Percentiles rank a stretch among this genome's conserved stretches.
These are phyloP conservation scores for Hydrocynus forskahlii DNA, from an alignment of 2,797 vertebrate species.

Conservation along the genomic window DNA sequence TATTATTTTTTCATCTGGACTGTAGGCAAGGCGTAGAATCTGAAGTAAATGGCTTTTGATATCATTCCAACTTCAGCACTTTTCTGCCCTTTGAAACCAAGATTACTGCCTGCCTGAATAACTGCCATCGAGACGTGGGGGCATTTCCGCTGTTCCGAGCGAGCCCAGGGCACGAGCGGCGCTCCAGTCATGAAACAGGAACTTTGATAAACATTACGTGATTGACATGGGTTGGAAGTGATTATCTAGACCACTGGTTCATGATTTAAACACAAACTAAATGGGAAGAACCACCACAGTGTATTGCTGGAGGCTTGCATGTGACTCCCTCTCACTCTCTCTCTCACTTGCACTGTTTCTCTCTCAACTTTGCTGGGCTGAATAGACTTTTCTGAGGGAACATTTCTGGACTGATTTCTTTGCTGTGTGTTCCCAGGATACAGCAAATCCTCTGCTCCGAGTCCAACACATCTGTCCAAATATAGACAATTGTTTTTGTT, in stretches of 20 bases:
- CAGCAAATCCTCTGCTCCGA: too few species aligned
- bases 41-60: constrained; percentile 50
- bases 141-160: constrained; percentile 27
- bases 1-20: constrained; percentile 16
- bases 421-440: background rate
- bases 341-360: background rate
- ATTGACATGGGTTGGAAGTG: constrained; percentile 54
- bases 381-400: background rate
- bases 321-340: background rate
- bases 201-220: constrained; percentile 48
- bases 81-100: constrained; percentile 48
- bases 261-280: constrained; percentile 48
- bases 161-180: constrained; percentile 23
- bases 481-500: constrained; percentile 5
- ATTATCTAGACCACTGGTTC: constrained; percentile 58
- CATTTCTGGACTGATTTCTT: background rate
- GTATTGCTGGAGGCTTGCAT: constrained; percentile 39
- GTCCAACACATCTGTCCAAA: background rate
- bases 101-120: constrained; percentile 50
- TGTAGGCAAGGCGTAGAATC: constrained; percentile 41
- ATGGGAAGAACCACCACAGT: constrained; percentile 26
- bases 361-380: background rate
- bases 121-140: constrained; percentile 43
- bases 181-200: constrained; percentile 28
- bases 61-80: constrained; percentile 48